Evolutionary conservation across 1,140 invertebrate genomes (phyloP), one percentile per base, ranked within the genome.

Genomic region (Heliconius hewitsoni): DNA sequence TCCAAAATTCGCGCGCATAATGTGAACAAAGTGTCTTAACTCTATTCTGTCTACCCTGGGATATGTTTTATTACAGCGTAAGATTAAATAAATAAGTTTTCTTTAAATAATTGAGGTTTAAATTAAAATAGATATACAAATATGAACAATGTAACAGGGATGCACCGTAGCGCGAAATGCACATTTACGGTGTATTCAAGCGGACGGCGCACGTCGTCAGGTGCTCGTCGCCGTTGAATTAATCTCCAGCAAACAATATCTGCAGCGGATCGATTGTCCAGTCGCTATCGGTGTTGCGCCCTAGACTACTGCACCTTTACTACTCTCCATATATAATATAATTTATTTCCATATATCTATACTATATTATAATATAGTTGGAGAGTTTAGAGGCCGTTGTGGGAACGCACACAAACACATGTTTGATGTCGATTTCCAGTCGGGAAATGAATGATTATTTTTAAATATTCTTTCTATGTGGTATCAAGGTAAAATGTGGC

Each of bases 221-320:
- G 70, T 76, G 74, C 74, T 34, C 74, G 50, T 60, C 57, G 60
- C 27, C 46, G 46, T 23, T 55, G 76, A 71, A 77, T 77, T 77
- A 77, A 77, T 77, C 76, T 77, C 34, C 46, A 71, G 30, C 70
- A 77, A 77, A 77, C 76, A 77, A 77, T 77, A 55, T 71, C 70
- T 55, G 66, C 76, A 77, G 46, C 55, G 76, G 76, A 77, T 55
- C 76, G 76, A 77, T 77, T 30, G 46, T 71, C 70, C 76, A 71
- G 30, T 71, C 46, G 46, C 46, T 13, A 27, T 23, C 23, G 9
- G 13, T 66, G n/a, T n/a, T 57, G 60, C 9, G 27, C n/a, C 60
- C 23, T 66, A 11, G 3, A 23, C 57, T 23, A 60, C 23, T 23
- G 23, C 23, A 23, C 57, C 27, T 60, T 3, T 8, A 60, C 8